Conservation (phyloP, 2,888 invertebrate genomes). For the Aspidiotus destructor region DNA sequence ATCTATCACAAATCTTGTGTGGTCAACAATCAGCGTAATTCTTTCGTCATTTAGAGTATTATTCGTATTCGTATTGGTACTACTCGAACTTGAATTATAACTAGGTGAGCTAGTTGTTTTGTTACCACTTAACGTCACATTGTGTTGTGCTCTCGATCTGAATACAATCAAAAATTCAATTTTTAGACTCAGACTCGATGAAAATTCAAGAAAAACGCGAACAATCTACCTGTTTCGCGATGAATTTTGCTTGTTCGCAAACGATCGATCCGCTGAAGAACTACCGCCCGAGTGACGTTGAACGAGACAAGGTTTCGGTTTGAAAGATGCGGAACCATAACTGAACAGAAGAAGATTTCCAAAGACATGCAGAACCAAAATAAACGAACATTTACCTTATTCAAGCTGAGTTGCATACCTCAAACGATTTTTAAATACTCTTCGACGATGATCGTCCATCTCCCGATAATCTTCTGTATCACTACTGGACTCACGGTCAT, state of each 20-base stretch:
- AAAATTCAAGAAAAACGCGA: background rate
- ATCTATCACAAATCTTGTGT: conserved; percentile 87
- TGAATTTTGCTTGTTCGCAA: conserved; percentile 45
- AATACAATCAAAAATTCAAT: background rate
- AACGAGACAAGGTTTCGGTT: conserved; percentile 57
- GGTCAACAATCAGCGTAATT: conserved; percentile 91
- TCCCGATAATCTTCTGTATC: conserved; percentile 74
- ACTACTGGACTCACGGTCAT: conserved; percentile 49
- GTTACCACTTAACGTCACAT: background rate
- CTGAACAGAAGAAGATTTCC: conserved; percentile 45
- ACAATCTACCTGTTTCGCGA: conserved; percentile 44
- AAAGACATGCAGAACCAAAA: background rate
- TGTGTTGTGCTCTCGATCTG: conserved; percentile 5
- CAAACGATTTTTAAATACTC: conserved; percentile 50
- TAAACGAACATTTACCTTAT: background rate
- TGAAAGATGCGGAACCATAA: conserved; percentile 51
- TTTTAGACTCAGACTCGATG: background rate
- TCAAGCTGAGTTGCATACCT: conserved; percentile 14
- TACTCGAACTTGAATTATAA: conserved; percentile 1
- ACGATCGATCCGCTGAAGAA: conserved; percentile 46
- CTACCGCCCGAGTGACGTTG: conserved; percentile 45
- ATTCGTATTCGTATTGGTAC: conserved; percentile 14
- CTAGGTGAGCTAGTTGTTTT: conserved; percentile 14
- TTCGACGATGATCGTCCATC: conserved; percentile 58
- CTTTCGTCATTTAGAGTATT: conserved; percentile 52